Evolutionary conservation across 2,888 invertebrate genomes (phyloP), one percentile per base, ranked within the genome.

Genomic region (Calliopum simillimum): DNA sequence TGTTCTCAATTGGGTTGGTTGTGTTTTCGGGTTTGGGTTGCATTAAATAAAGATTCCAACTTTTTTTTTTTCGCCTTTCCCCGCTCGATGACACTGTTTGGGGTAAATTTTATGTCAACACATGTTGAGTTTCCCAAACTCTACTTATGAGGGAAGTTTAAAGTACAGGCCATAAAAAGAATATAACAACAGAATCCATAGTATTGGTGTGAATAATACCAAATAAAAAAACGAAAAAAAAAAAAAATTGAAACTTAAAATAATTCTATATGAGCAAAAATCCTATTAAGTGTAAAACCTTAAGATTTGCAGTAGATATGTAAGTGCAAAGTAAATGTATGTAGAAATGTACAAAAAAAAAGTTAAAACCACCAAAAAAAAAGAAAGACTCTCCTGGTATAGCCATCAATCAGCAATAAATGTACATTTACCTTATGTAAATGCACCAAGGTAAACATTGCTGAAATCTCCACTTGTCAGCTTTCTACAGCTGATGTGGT

Each of bases 121-220:
- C 83, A 85, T 86, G 86, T 73, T 83, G 80, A 79, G 83, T 81
- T 86, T 86, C 86, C 86, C 86, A 86, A 86, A 86, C 85, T 85
- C 83, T 85, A 85, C 85, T 86, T 86, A 84, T 80, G 76, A 49
- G 33, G 33, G 33, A 33, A 33, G 8, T 33, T 33, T 8, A 33
- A 33, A 33, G 33, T 59, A 56, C 65, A 23, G 46, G 47, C 53
- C 41, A 61, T 68, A 47, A 49, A 23, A 12, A 66, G 69, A 33
- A 33, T 33, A 33, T 8, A 33, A 63, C 12, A 68, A 58, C 6
- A 44, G 43, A 33, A 33, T 33, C 33, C 33, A 33, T 33, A 33
- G 33, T 33, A 33, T 33, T 33, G 33, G 33, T 33, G 33, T 33
- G 33, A 33, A 33, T 33, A 33, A 33, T 33, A 33, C 33, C 33